Percentiles rank a stretch among this genome's conserved stretches.
These are phyloP conservation scores for Xanthorhoe spadicearia DNA, from an alignment of 2,888 invertebrate species.

Conservation along the genomic window DNA sequence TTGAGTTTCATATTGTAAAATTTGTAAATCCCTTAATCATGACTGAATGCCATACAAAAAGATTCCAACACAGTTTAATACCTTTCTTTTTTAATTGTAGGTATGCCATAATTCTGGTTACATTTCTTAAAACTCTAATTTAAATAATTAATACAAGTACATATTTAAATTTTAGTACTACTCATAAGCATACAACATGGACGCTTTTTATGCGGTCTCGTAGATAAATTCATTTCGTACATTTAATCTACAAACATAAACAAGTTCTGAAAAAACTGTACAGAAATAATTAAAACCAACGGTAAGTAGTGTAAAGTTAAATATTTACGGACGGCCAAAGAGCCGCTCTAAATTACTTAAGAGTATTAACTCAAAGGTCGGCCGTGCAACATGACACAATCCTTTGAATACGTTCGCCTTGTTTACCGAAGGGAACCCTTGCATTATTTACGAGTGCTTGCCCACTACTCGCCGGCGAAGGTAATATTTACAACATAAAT, in stretches of 20 bases:
- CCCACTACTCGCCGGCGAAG: constrained; percentile 31
- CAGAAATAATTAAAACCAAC: constrained; percentile 1
- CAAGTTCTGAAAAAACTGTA: background rate
- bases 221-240: background rate
- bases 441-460: constrained; percentile 43
- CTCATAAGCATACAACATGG: background rate
- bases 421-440: constrained; percentile 44
- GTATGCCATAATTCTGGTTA: background rate
- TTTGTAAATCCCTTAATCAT: too few relatives aligned
- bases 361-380: constrained; percentile 43
- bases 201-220: background rate
- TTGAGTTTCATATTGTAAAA: too few relatives aligned
- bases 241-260: background rate
- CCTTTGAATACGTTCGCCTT: constrained; percentile 38
- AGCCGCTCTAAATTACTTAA: constrained; percentile 45
- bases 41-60: too few relatives aligned
- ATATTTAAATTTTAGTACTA: background rate
- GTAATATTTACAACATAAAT: constrained; percentile 25
- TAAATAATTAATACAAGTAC: background rate
- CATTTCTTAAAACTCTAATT: background rate
- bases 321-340: constrained; percentile 24
- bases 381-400: constrained; percentile 45
- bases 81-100: too few relatives aligned
- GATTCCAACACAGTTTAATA: too few relatives aligned
- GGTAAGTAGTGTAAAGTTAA: constrained; percentile 21